Evolutionary conservation across 2,888 invertebrate genomes (phyloP), one percentile per base, ranked within the genome.

Genomic region (Bellardia bayeri): DNA sequence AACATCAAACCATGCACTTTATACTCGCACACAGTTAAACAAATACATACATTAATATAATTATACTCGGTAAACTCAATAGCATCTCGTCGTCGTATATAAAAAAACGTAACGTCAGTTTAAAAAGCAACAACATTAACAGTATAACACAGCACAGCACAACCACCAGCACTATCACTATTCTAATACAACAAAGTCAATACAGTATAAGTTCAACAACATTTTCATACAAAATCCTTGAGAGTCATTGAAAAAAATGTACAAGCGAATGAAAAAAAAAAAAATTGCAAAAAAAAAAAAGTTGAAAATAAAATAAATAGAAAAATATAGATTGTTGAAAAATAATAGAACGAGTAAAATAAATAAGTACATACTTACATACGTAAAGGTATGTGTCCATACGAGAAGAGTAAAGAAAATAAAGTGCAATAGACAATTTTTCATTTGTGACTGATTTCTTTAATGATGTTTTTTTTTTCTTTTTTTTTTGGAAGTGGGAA

Each of bases 141-240:
- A 37, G 13, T 14, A 71, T 63, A 80, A 72, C 56, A 78, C 63
- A 79, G 11, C 74, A 71, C 83, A 61, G 30, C 63, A 79, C 33
- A 49, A 79, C 37, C 42, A 74, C 13, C 72, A 68, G 7, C 78
- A 78, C 69, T 82, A 79, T 78, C 78, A 79, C 74, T 79, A 79
- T 87, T 87, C 87, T 85, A 87, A 87, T 87, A 85, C 85, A 87
- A 82, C 85, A 87, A 85, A 85, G 82, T 87, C 85, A 87, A 79
- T 82, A 87, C 82, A 86, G 76, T 86, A 90, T 89, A 91, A 91
- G 92, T 92, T 92, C 92, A 92, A 92, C 92, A 92, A 92, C 92
- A 91, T 91, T 92, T 91, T 90, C 91, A 90, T 90, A 90, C 90
- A 91, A 92, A 86, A 92, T 92, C 92, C 92, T 92, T 92, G 92